Conservation (phyloP, 2,888 invertebrate genomes). For the Diaphora mendica region DNA sequence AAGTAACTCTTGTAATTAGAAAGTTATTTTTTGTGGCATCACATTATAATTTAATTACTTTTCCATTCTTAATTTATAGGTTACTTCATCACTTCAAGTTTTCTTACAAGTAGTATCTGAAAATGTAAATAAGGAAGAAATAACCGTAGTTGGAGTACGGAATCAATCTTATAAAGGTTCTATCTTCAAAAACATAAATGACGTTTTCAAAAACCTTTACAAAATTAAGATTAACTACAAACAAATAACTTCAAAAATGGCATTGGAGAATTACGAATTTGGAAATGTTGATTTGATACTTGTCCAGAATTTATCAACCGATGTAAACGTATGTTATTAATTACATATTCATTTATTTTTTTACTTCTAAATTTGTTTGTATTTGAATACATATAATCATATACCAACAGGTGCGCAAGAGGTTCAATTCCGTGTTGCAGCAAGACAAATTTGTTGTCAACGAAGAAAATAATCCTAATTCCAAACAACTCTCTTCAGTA, state of each 20-base stretch:
- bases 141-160: conserved; percentile 45
- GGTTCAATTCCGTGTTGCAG: conserved; percentile 32
- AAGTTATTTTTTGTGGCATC: neutral
- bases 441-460: conserved; percentile 41
- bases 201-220: conserved; percentile 22
- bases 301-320: conserved; percentile 43
- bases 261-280: conserved; percentile 17
- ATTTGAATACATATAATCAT: too few species aligned
- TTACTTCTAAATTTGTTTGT: too few species aligned
- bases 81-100: conserved; percentile 41
- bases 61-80: conserved; percentile 29
- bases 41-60: neutral
- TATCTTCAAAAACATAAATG: conserved; percentile 38
- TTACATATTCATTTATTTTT: neutral
- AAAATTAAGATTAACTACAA: conserved; percentile 38
- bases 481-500: conserved; percentile 20
- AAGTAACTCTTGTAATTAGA: conserved; percentile 23
- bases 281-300: conserved; percentile 42
- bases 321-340: conserved; percentile 40
- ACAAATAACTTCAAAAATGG: conserved; percentile 22
- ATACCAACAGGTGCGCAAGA: conserved; percentile 33
- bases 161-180: conserved; percentile 13
- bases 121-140: conserved; percentile 45
- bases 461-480: conserved; percentile 26
- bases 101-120: conserved; percentile 55